These are phyloP conservation scores for Circaetus gallicus DNA, from an alignment of 2,113 vertebrate genomes.

Conservation along the genomic window DNA sequence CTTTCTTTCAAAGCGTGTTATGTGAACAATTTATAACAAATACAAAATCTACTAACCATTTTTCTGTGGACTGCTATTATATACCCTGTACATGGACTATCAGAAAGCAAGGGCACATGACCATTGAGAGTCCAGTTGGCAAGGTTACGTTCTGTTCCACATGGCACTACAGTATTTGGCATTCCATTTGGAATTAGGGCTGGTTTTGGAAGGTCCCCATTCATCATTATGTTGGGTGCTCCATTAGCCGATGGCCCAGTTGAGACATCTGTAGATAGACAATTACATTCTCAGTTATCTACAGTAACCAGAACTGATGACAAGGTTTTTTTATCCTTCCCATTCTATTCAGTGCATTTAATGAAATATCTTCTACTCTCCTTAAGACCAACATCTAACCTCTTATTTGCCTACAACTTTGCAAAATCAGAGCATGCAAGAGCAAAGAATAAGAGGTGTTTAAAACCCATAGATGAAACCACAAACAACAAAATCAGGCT, in stretches of 20 bases:
- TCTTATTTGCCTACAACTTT: background rate
- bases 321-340: accelerated
- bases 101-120: constrained; percentile 78
- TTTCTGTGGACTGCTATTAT: constrained; percentile 98
- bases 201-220: constrained; percentile 73
- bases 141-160: constrained; percentile 77
- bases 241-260: constrained; percentile 77
- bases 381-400: background rate
- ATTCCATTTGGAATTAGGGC: constrained; percentile 87
- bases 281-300: background rate
- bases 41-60: constrained; percentile 82
- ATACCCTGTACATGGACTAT: constrained; percentile 91
- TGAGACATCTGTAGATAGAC: constrained; percentile 60
- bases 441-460: background rate
- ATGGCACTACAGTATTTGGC: constrained; percentile 82
- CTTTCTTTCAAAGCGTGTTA: background rate
- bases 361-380: background rate
- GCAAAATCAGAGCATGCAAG: background rate
- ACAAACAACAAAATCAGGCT: background rate
- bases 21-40: accelerated
- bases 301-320: background rate
- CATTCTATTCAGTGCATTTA: background rate
- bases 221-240: constrained; percentile 68
- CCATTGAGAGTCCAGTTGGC: constrained; percentile 83
- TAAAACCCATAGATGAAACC: background rate